A percentile compares a stretch with the other conserved stretches of the same genome.
phyloP scores from a whole-genome alignment of 2,888 invertebrate genomes.

The Ashinkailepas kermadecensis region DNA sequence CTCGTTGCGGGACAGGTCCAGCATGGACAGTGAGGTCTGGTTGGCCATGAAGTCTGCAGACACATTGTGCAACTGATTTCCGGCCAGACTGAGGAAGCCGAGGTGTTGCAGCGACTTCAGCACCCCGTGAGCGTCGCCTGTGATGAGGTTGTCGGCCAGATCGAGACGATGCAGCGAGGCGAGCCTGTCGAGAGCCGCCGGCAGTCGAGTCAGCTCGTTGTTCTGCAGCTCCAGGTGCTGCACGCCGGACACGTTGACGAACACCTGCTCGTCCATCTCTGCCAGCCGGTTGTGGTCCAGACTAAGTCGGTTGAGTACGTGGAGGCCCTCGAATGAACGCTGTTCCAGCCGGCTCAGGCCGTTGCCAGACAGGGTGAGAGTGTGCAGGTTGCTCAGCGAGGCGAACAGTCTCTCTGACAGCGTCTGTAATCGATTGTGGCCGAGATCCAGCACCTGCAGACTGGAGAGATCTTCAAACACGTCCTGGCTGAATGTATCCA shows the following conservation, averaged over 20 bases:
- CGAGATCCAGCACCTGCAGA: slow-evolving; percentile 73
- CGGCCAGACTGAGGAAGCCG: slow-evolving; percentile 41
- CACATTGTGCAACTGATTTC: slow-evolving; percentile 41
- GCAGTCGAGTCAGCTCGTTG: slow-evolving; percentile 71
- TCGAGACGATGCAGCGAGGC: slow-evolving; percentile 76
- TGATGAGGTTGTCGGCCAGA: slow-evolving; percentile 82
- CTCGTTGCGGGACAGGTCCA: slow-evolving; percentile 79
- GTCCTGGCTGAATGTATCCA: slow-evolving; percentile 69
- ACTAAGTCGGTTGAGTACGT: slow-evolving; percentile 73
- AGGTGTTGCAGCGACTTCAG: slow-evolving; percentile 74
- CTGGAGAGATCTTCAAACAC: slow-evolving; percentile 79
- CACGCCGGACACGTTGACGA: slow-evolving; percentile 80
- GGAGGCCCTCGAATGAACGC: slow-evolving; percentile 76
- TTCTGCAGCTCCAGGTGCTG: slow-evolving; percentile 85
- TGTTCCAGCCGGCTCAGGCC: slow-evolving; percentile 75
- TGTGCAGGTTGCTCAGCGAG: slow-evolving; percentile 85
- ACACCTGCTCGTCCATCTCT: slow-evolving; percentile 77
- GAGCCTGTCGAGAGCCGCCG: slow-evolving; percentile 74
- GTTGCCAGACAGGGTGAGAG: slow-evolving; percentile 76
- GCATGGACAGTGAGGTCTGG: slow-evolving; percentile 51
- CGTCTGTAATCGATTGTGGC: slow-evolving; percentile 72
- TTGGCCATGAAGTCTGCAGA: slow-evolving; percentile 43
- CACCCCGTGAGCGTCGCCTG: slow-evolving; percentile 67
- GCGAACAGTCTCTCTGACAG: slow-evolving; percentile 81
- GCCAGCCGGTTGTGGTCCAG: slow-evolving; percentile 77